Conservation (phyloP, 2,888 invertebrate genomes). For the Lingula anatina region DNA sequence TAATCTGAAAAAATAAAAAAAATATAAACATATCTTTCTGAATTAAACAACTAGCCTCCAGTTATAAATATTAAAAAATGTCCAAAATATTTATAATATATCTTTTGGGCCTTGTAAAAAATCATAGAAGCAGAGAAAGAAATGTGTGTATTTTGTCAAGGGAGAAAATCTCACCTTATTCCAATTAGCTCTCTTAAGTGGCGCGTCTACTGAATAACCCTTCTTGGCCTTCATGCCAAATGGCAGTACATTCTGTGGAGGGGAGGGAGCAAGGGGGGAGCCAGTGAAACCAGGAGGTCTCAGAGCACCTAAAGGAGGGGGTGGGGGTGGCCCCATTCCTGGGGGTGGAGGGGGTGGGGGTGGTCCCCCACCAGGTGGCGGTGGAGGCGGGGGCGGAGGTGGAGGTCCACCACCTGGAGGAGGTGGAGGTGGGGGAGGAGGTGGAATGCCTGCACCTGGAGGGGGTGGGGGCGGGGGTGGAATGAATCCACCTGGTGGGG, state of each 20-base stretch:
- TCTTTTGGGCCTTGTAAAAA: too few relatives aligned
- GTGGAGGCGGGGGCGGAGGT: conserved; percentile 58
- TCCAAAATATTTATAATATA: too few relatives aligned
- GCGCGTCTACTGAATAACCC: conserved; percentile 83
- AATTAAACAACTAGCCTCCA: too few relatives aligned
- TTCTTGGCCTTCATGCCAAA: conserved; percentile 87
- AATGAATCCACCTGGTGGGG: conserved; percentile 12
- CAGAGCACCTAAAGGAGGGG: conserved; percentile 59
- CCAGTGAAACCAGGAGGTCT: conserved; percentile 54
- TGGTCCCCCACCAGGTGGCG: conserved; percentile 43
- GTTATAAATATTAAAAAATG: too few relatives aligned
- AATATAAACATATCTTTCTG: too few relatives aligned
- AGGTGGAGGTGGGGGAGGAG: conserved; percentile 35
- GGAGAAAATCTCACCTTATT: conserved; percentile 72
- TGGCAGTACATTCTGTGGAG: conserved; percentile 59
- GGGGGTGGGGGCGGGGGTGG: conserved; percentile 43
- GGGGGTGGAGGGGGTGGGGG: conserved; percentile 55
- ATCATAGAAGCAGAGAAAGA: too few relatives aligned
- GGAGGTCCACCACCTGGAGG: conserved; percentile 28
- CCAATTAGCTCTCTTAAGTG: conserved; percentile 93
- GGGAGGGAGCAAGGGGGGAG: conserved; percentile 44
- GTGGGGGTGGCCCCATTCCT: conserved; percentile 29
- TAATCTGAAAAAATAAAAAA: conserved; percentile 61
- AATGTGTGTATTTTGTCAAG: too few relatives aligned
- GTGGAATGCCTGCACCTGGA: conserved; percentile 29